Percentiles rank a stretch among this genome's conserved stretches.
phyloP scores from a whole-genome alignment of 2,797 vertebrate species.

The Chelmon rostratus region DNA sequence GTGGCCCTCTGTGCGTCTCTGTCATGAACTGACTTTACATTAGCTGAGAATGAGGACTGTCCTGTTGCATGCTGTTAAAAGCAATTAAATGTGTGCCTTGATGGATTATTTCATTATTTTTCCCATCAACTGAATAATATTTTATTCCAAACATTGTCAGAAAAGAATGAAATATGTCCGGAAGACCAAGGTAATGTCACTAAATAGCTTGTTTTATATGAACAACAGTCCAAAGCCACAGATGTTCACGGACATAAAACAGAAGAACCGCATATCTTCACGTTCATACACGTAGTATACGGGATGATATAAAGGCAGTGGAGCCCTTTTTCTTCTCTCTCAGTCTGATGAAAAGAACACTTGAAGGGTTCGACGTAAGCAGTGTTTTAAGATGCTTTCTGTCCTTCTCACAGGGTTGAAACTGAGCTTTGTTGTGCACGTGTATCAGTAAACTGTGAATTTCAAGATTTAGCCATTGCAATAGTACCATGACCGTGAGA shows the following conservation, averaged over 20 bases:
- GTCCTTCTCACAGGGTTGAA: not conserved
- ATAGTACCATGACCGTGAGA: not conserved
- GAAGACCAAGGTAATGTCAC: not conserved
- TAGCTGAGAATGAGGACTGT: not conserved
- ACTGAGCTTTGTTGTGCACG: not conserved
- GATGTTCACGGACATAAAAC: not conserved
- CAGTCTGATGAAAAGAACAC: too few species aligned
- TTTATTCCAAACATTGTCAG: not conserved
- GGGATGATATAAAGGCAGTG: too few species aligned
- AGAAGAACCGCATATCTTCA: not conserved
- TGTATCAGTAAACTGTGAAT: not conserved
- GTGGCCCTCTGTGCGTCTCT: too few species aligned
- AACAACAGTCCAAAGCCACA: not conserved
- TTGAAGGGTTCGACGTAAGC: too few species aligned
- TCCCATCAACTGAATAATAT: too few species aligned
- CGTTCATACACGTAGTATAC: too few species aligned
- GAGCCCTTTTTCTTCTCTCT: too few species aligned
- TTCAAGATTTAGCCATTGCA: not conserved
- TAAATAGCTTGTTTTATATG: not conserved
- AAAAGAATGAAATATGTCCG: not conserved
- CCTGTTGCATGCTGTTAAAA: not conserved
- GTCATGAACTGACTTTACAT: not conserved
- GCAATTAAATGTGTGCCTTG: not conserved
- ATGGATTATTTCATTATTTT: not conserved
- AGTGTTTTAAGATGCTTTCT: too few species aligned